phyloP scores from a whole-genome alignment of 2,797 vertebrate species.

The Schizopygopsis malacanthus region DNA sequence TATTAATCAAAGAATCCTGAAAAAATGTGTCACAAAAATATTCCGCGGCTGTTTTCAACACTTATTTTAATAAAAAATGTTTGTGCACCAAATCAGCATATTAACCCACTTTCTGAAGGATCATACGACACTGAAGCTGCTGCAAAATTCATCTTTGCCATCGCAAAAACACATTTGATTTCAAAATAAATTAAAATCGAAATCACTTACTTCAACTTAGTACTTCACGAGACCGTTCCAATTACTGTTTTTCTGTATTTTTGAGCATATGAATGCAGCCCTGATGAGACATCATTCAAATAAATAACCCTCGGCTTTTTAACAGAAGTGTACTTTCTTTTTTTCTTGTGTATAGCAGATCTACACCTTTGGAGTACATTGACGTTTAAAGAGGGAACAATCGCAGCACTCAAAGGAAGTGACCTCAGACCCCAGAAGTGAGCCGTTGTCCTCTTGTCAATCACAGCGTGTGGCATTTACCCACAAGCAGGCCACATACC shows the following conservation, averaged over 20 bases:
- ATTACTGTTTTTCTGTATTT: not conserved
- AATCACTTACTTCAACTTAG: not conserved
- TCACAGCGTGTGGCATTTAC: slow-evolving; percentile 20
- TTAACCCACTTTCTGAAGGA: not conserved
- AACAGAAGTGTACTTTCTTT: not conserved
- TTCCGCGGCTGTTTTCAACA: not conserved
- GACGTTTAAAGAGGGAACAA: not conserved
- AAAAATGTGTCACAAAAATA: not conserved
- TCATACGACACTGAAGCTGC: not conserved
- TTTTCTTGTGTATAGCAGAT: not conserved
- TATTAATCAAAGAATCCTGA: not conserved
- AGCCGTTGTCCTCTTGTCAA: not conserved
- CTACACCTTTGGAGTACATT: not conserved
- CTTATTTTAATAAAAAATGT: not conserved
- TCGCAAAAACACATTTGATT: not conserved
- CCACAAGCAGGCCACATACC: not conserved
- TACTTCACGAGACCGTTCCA: not conserved
- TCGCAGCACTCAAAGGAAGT: not conserved
- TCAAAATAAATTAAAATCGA: not conserved
- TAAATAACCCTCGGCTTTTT: not conserved
- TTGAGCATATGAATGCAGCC: not conserved
- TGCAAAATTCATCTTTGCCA: not conserved
- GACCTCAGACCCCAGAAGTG: slow-evolving; percentile 13
- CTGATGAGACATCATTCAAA: not conserved
- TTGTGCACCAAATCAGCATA: not conserved